phyloP scores from a whole-genome alignment of 2,888 invertebrate genomes.

The Ennomos fuscantarius region DNA sequence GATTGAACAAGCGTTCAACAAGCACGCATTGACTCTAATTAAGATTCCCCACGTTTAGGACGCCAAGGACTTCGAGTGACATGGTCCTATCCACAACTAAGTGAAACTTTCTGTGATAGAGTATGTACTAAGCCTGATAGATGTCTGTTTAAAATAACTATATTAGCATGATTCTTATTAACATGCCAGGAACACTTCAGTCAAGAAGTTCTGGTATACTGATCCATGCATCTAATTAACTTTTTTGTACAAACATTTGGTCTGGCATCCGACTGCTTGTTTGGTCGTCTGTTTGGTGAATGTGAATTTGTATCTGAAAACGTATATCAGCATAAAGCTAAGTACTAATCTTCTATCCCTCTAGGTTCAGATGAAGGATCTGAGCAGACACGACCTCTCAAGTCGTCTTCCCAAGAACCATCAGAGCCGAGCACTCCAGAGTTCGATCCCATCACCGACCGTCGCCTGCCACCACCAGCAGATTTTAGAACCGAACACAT shows the following conservation, averaged over 20 bases:
- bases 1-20: no score
- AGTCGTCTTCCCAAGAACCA: constrained; percentile 64
- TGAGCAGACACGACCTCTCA: constrained; percentile 61
- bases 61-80: constrained; percentile 20
- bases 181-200: constrained; percentile 7
- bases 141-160: constrained; percentile 12
- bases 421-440: constrained; percentile 63
- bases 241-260: no score
- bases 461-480: constrained; percentile 54
- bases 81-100: constrained; percentile 22
- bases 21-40: neutral
- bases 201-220: constrained; percentile 1
- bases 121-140: constrained; percentile 17
- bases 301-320: no score
- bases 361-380: constrained; percentile 65
- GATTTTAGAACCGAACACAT: constrained; percentile 59
- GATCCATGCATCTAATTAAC: no score
- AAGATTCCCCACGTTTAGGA: constrained; percentile 14
- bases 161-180: constrained; percentile 12
- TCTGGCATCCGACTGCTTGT: no score
- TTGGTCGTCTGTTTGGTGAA: no score
- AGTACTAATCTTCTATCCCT: neutral
- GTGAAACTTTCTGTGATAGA: constrained; percentile 14
- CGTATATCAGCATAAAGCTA: no score
- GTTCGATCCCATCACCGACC: constrained; percentile 53